Percentiles rank a stretch among this genome's conserved stretches.
phyloP scores from a whole-genome alignment of 2,888 invertebrate species.

The Mimumesa dahlbomi region DNA sequence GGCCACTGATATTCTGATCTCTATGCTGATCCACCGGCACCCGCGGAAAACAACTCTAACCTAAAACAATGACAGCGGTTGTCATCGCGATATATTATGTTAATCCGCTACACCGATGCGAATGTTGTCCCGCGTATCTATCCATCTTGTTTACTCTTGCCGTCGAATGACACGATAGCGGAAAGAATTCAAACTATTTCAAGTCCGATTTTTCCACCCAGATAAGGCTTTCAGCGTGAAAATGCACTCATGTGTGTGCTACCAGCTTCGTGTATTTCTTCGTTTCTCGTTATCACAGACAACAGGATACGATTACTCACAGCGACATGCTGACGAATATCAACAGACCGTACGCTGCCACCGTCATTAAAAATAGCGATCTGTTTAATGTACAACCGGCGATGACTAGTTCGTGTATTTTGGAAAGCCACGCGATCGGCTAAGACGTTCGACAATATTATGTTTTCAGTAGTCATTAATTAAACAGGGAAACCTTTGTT shows the following conservation, averaged over 20 bases:
- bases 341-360: conserved; percentile 13
- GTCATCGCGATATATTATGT: no score
- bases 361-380: conserved; percentile 26
- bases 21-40: no score
- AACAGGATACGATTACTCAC: conserved; percentile 44
- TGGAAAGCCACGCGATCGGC: conserved; percentile 13
- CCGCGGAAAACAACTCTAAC: no score
- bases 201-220: no score
- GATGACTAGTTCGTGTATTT: conserved; percentile 29
- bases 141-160: no score
- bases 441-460: neutral
- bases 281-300: conserved; percentile 20
- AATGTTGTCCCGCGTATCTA: no score
- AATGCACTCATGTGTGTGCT: neutral
- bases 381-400: conserved; percentile 24
- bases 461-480: neutral
- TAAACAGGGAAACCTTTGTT: no score
- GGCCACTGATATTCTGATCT: conserved; percentile 35
- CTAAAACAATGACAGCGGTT: no score
- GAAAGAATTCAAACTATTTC: no score
- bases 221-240: neutral
- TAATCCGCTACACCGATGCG: no score
- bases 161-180: no score
- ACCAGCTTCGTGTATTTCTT: conserved; percentile 1
- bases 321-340: conserved; percentile 20